Evolutionary conservation across 2,888 invertebrate genomes (phyloP).

Genomic region (Pammene aurita): DNA sequence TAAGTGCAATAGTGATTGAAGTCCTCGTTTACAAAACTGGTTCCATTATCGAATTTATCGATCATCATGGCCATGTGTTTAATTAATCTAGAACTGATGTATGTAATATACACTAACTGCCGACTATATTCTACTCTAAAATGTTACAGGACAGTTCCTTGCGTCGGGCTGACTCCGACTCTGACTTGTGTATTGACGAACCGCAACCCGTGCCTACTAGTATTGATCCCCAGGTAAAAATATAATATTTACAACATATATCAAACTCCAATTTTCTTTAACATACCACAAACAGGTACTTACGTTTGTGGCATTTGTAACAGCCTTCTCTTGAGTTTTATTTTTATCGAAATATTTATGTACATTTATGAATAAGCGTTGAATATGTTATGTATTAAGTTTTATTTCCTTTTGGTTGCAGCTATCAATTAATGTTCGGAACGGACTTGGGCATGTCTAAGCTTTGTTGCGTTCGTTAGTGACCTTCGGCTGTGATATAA

Average conservation of each 20-base stretch:
- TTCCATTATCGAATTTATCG: too few relatives aligned
- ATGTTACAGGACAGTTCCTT: constrained; percentile 85
- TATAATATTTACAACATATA: neutral
- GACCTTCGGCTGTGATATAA: constrained; percentile 78
- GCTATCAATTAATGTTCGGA: constrained; percentile 80
- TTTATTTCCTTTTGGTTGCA: constrained; percentile 76
- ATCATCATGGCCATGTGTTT: too few relatives aligned
- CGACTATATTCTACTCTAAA: neutral
- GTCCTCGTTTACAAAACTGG: too few relatives aligned
- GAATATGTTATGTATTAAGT: constrained; percentile 38
- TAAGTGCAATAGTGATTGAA: too few relatives aligned
- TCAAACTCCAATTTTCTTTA: neutral
- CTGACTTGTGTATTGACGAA: constrained; percentile 94
- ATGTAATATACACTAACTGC: neutral
- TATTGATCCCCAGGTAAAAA: constrained; percentile 76
- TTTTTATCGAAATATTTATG: constrained; percentile 33
- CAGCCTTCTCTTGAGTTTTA: constrained; percentile 24
- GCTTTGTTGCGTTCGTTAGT: constrained; percentile 72
- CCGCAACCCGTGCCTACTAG: constrained; percentile 69
- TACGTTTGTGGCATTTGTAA: constrained; percentile 4
- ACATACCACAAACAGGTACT: constrained; percentile 1
- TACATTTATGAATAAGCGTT: constrained; percentile 31
- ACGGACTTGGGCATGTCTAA: constrained; percentile 82
- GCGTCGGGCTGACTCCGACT: constrained; percentile 91
- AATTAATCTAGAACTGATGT: neutral